Base-by-base conservation (phyloP, 64 coral and sea anemone species). In the Montipora capricornis region DNA sequence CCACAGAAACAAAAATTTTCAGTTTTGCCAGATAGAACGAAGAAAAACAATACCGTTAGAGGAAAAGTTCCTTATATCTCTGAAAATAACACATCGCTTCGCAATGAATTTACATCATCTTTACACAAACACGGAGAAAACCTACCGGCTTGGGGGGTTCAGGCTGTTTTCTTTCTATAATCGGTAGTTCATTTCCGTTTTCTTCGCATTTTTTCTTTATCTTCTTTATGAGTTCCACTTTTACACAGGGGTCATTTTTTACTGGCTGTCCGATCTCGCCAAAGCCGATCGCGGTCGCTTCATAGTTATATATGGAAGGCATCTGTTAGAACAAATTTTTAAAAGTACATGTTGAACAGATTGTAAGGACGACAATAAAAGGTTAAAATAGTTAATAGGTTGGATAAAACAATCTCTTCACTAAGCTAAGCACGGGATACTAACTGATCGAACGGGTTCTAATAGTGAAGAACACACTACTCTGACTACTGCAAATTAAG, bases 91-190 rank as follows among this genome's bases (percentile, higher is more conserved):
- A 37, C 37, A 37, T 46, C 20, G 3, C 20, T 49, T 8, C 9
- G 20, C 12, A 49, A 48, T 29, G 57, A 81, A 61, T 6, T 37
- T 37, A 37, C 37, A 37, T 37, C 37, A 37, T 37, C 37, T 37
- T 37, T 37, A 37, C 37, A 37, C 44, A 69, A 1, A 13, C 12
- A 17, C 6, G 4, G 19, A 26, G 68, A 52, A 2, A 3, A 92
- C 74, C 70, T 75, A 93, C 92, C 48, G 64, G 84, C 29, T 76
- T 76, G 10, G 75, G 46, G 8, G 84, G 75, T n/a, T 71, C 44
- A 13, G 82, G 81, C 59, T 73, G 8, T 60, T 70, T 88, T 12
- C 46, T 80, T 47, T 88, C 76, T 76, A 81, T 59, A 13, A 14
- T 49, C 16, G 92, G 84, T 8, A 93, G 22, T 4, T 73, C 59